These are phyloP conservation scores for Rhopalosiphum maidis DNA, from an alignment of 1,140 invertebrate species.

Conservation along the genomic window DNA sequence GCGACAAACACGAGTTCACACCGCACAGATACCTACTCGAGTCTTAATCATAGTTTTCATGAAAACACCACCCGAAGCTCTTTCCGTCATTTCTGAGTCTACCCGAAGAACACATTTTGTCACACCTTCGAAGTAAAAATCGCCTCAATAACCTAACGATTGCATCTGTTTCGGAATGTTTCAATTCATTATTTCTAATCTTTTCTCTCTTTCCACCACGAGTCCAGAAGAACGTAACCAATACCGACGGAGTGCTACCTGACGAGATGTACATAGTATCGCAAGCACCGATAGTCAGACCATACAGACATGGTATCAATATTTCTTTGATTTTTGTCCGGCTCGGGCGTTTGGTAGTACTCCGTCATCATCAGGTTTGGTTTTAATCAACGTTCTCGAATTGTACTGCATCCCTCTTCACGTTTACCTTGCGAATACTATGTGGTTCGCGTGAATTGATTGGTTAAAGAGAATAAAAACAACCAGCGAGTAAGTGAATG, in stretches of 20 bases:
- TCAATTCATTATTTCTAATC: background rate
- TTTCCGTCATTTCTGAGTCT: background rate
- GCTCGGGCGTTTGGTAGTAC: background rate
- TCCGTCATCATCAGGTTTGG: background rate
- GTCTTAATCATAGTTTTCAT: background rate
- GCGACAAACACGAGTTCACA: too few relatives aligned
- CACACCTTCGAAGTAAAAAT: background rate
- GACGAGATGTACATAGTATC: background rate
- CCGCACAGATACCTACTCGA: background rate
- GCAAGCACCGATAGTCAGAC: background rate
- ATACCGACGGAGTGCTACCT: background rate
- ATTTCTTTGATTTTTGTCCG: background rate
- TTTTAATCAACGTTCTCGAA: background rate
- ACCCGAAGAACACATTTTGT: background rate
- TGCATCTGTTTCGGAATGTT: background rate
- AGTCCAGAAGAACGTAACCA: background rate
- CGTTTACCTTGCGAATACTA: background rate
- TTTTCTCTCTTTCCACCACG: background rate
- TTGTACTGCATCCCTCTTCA: background rate
- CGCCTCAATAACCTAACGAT: background rate
- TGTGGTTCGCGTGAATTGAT: background rate
- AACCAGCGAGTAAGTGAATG: background rate
- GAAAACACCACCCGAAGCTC: background rate
- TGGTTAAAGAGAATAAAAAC: background rate
- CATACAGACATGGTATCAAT: too few relatives aligned